Evolutionary conservation across 2,888 invertebrate species (phyloP).

Genomic region (Lasius platythorax): DNA sequence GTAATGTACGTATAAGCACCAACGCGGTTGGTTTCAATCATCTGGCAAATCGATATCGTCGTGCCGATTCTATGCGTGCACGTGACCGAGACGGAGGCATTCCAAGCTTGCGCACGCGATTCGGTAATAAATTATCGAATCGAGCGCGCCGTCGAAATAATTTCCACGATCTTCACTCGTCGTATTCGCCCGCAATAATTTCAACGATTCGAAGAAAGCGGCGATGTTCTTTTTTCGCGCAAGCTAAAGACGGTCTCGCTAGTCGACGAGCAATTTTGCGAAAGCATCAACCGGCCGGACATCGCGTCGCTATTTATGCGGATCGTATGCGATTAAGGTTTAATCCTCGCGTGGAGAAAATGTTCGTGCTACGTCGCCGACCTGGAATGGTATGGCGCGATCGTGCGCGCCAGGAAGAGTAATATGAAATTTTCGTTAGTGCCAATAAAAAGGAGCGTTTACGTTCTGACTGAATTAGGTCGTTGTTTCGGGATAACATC

Average conservation of each 20-base stretch:
- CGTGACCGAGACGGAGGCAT: constrained; percentile 65
- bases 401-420: constrained; percentile 18
- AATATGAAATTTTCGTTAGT: constrained; percentile 43
- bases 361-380: constrained; percentile 30
- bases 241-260: not conserved
- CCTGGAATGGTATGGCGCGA: not conserved
- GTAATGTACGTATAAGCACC: constrained; percentile 2
- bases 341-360: constrained; percentile 32
- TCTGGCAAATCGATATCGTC: constrained; percentile 59
- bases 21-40: constrained; percentile 42
- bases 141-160: constrained; percentile 56
- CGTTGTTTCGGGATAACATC: constrained; percentile 45
- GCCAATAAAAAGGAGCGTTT: constrained; percentile 45
- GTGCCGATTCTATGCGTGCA: constrained; percentile 37
- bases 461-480: constrained; percentile 31
- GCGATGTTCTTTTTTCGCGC: not conserved
- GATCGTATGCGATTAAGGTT: constrained; percentile 26
- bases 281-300: constrained; percentile 7
- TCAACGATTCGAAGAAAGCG: not conserved
- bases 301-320: constrained; percentile 25
- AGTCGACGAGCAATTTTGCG: constrained; percentile 11
- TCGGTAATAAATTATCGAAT: constrained; percentile 69
- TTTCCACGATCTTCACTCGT: constrained; percentile 29
- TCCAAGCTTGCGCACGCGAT: constrained; percentile 63
- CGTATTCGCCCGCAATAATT: not conserved